Conservation (phyloP, 1,140 invertebrate genomes). For the Ladona fulva region DNA sequence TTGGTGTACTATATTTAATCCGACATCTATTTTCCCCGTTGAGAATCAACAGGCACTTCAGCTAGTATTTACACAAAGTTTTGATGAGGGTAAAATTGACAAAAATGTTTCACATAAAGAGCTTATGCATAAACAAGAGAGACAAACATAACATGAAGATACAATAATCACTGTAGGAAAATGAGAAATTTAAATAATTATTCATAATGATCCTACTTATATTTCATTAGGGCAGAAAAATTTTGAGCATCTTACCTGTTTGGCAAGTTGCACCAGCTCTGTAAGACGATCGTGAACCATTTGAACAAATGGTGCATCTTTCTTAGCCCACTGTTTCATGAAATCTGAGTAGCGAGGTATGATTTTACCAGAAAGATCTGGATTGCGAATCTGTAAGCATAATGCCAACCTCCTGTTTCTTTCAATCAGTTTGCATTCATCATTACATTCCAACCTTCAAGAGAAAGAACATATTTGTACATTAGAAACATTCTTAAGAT, state of each 20-base stretch:
- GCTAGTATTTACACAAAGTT: no score
- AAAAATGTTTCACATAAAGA: no score
- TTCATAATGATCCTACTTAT: no score
- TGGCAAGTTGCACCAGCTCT: conserved; percentile 78
- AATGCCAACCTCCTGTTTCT: conserved; percentile 78
- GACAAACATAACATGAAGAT: no score
- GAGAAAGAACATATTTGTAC: conserved; percentile 18
- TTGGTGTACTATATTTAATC: no score
- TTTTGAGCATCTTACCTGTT: conserved; percentile 50
- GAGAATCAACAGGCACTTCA: no score
- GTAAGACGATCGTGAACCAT: conserved; percentile 76
- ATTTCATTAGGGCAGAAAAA: conserved; percentile 15
- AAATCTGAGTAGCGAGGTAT: conserved; percentile 78
- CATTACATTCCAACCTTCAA: conserved; percentile 78
- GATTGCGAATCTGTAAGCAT: conserved; percentile 83
- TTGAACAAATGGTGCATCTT: conserved; percentile 71
- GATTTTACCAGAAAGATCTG: conserved; percentile 69
- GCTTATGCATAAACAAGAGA: no score
- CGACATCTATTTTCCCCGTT: no score
- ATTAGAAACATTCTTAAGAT: no score
- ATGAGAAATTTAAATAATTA: no score
- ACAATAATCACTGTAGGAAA: no score
- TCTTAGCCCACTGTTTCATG: conserved; percentile 73
- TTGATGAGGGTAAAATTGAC: no score
- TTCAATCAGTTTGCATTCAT: conserved; percentile 78